A percentile compares a stretch with the other conserved stretches of the same genome.
Evolutionary conservation across 2,113 vertebrate genomes (phyloP).

Genomic region (Myiagra hebetior): DNA sequence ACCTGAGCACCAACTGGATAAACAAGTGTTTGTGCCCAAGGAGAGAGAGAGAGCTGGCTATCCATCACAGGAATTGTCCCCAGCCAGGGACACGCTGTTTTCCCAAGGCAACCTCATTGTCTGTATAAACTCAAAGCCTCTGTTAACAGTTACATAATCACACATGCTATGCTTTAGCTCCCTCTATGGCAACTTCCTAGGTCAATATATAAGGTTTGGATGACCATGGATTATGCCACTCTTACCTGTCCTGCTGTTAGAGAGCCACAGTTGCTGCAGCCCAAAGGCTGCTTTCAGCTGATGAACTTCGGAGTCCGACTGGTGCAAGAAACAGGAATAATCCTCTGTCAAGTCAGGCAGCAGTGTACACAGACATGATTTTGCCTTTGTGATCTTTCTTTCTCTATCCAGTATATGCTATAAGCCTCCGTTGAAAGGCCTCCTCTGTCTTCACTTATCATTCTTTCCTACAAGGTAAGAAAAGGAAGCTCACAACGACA

Average conservation of each 20-base stretch:
- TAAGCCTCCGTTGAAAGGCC: not conserved
- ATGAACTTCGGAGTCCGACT: rapidly evolving
- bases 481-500: not conserved
- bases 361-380: not conserved
- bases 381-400: not conserved
- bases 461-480: not conserved
- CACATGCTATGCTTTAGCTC: not conserved
- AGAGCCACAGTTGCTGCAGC: not conserved
- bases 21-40: not conserved
- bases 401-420: not conserved
- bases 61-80: not conserved
- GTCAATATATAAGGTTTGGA: not conserved
- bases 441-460: not conserved
- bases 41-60: not conserved
- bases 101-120: not conserved
- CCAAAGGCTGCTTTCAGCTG: not conserved
- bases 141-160: not conserved
- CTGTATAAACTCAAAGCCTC: not conserved
- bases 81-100: not conserved
- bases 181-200: not conserved
- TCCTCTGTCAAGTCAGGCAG: not conserved
- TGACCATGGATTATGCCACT: not conserved
- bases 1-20: not conserved
- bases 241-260: not conserved
- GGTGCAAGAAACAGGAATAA: not conserved